A percentile compares a stretch with the other conserved stretches of the same genome.
Conservation (phyloP, 1,140 invertebrate genomes). For the Brachionus koreanus region DNA sequence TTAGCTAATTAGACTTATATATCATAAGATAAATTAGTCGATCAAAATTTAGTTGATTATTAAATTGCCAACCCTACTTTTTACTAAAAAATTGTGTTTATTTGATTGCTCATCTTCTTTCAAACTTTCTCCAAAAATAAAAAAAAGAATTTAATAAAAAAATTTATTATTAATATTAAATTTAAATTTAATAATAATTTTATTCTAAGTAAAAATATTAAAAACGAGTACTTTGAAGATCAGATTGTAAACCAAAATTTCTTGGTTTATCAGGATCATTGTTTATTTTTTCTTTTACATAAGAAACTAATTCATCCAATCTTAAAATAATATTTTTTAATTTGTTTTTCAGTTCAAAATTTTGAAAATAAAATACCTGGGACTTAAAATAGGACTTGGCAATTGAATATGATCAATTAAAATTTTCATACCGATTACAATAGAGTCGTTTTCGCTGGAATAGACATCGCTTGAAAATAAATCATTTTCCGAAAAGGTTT, state of each 20-base stretch:
- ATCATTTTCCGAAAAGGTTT: neutral
- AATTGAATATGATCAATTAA: neutral
- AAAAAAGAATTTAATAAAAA: too few species aligned
- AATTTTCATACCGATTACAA: neutral
- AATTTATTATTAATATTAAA: neutral
- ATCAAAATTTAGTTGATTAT: too few species aligned
- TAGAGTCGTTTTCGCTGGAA: neutral
- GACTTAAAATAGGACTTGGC: neutral
- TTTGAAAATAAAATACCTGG: neutral
- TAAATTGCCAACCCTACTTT: too few species aligned
- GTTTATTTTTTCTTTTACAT: neutral
- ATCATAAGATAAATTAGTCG: too few species aligned
- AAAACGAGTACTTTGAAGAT: neutral
- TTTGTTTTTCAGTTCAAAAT: neutral
- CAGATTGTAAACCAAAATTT: neutral
- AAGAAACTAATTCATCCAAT: neutral
- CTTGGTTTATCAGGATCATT: neutral
- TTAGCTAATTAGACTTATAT: too few species aligned
- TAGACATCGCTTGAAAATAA: neutral
- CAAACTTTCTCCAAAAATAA: too few species aligned
- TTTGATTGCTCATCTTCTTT: too few species aligned
- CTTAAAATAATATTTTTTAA: neutral
- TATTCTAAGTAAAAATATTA: neutral
- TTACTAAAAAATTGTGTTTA: too few species aligned
- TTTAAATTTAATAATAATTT: too few species aligned